phyloP scores from a whole-genome alignment of 2,888 invertebrate genomes.

The Nemotelus nigrinus region DNA sequence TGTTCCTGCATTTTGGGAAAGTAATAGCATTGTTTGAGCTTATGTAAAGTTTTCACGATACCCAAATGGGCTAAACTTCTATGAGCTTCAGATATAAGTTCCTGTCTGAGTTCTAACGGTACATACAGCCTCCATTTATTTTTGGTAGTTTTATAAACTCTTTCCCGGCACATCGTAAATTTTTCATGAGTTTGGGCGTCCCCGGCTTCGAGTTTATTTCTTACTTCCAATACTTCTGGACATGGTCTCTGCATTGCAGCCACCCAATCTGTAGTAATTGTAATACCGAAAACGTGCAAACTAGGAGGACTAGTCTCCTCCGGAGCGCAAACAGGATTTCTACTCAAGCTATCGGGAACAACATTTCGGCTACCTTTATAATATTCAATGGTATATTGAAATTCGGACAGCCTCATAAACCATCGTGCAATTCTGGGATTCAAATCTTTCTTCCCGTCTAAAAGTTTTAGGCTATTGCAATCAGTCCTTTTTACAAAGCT shows the following conservation, averaged over 20 bases:
- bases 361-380: slow-evolving; percentile 13
- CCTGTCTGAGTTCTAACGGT: not conserved
- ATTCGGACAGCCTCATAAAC: slow-evolving; percentile 6
- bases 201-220: slow-evolving; percentile 8
- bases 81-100: slow-evolving; percentile 20
- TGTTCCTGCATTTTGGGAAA: slow-evolving; percentile 23
- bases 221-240: not conserved
- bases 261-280: slow-evolving; percentile 24
- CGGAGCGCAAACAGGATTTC: slow-evolving; percentile 14
- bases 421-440: slow-evolving; percentile 18
- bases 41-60: slow-evolving; percentile 9
- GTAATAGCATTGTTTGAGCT: slow-evolving; percentile 23
- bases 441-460: slow-evolving; percentile 21
- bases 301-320: not conserved
- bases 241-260: slow-evolving; percentile 13
- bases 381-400: slow-evolving; percentile 33
- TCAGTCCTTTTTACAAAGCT: not conserved
- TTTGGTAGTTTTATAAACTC: slow-evolving; percentile 6
- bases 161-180: slow-evolving; percentile 12
- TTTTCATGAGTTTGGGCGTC: not conserved
- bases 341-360: slow-evolving; percentile 40
- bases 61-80: slow-evolving; percentile 20
- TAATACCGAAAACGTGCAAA: slow-evolving; percentile 1
- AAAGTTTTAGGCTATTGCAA: slow-evolving; percentile 11
- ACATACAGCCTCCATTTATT: slow-evolving; percentile 12